phyloP scores from a whole-genome alignment of 2,113 vertebrate species.

The Pteronura brasiliensis region DNA sequence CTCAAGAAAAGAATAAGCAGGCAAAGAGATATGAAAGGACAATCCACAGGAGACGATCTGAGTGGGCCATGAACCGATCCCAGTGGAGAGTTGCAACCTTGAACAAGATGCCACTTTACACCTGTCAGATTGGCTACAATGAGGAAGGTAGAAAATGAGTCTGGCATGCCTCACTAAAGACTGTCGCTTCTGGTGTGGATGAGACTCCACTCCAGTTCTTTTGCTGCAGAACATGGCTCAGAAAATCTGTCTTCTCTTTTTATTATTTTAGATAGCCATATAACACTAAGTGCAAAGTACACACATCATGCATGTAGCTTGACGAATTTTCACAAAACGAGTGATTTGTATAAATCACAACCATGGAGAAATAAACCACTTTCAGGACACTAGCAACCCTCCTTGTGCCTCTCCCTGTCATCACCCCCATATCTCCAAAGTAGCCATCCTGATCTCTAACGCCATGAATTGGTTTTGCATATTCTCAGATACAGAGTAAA shows the following conservation, averaged over 20 bases:
- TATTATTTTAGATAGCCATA: neutral
- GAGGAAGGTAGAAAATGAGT: neutral
- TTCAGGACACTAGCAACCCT: too few species aligned
- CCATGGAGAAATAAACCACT: neutral
- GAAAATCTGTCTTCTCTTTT: neutral
- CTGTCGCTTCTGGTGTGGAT: neutral
- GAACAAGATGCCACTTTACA: neutral
- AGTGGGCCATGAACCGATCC: neutral
- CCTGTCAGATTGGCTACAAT: neutral
- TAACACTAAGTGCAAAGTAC: neutral
- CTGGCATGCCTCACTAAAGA: neutral
- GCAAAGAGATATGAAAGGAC: neutral
- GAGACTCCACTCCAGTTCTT: neutral
- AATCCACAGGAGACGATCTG: neutral
- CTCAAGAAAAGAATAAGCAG: neutral
- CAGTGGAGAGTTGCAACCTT: neutral
- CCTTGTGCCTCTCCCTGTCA: neutral
- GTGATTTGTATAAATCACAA: neutral
- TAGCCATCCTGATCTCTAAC: neutral
- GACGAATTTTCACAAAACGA: neutral
- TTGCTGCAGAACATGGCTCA: neutral
- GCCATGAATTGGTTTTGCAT: neutral
- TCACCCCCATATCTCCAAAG: neutral
- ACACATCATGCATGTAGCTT: neutral
- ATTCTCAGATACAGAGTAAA: neutral